Evolutionary conservation across 2,113 vertebrate species (phyloP).

Genomic region (Chinchilla lanigera): DNA sequence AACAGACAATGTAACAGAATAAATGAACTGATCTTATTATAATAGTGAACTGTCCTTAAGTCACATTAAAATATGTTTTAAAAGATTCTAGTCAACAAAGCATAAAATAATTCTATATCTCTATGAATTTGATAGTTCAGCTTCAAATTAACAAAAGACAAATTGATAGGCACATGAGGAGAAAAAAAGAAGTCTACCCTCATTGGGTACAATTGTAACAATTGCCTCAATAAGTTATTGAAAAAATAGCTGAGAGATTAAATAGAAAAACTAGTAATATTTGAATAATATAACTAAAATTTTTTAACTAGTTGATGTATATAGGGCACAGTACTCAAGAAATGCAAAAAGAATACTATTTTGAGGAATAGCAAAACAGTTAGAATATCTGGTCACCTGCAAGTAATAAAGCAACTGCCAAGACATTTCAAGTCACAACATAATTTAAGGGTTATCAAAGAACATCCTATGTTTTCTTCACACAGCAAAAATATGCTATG

Average conservation of each 20-base stretch:
- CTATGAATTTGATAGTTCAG: not conserved
- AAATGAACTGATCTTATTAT: not conserved
- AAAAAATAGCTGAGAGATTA: not conserved
- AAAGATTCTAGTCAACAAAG: not conserved
- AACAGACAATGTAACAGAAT: not conserved
- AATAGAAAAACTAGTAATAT: not conserved
- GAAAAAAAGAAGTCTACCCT: not conserved
- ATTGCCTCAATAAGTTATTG: not conserved
- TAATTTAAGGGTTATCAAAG: not conserved
- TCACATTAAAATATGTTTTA: not conserved
- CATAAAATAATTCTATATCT: not conserved
- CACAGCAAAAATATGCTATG: not conserved
- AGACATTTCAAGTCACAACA: not conserved
- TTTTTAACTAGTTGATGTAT: not conserved
- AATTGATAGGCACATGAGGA: not conserved
- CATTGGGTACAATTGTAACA: not conserved
- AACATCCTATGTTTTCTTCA: not conserved
- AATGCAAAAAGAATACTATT: not conserved
- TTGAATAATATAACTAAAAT: not conserved
- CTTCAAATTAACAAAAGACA: not conserved
- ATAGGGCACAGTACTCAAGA: not conserved
- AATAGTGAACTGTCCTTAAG: not conserved
- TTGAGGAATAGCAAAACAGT: not conserved
- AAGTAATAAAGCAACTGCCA: not conserved
- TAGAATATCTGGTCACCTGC: not conserved